Conservation (phyloP, 2,888 invertebrate species). For the Apamea anceps region DNA sequence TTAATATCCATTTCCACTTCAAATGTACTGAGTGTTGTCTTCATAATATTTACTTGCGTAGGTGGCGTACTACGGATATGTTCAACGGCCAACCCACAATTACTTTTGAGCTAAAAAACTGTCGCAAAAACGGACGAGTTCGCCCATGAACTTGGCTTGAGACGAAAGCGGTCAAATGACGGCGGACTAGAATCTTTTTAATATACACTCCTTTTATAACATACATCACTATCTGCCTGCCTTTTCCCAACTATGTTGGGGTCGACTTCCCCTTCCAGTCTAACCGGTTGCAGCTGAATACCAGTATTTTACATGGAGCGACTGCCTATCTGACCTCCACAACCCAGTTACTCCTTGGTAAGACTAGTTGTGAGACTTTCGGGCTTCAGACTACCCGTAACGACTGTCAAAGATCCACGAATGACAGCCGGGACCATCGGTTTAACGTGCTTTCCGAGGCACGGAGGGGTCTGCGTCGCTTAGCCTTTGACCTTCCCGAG, state of each 20-base stretch:
- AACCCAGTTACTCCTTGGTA: neutral
- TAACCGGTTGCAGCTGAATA: neutral
- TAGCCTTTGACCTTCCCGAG: neutral
- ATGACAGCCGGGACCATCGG: neutral
- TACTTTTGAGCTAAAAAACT: slow-evolving; percentile 39
- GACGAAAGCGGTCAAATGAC: slow-evolving; percentile 24
- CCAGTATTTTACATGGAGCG: neutral
- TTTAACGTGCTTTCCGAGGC: neutral
- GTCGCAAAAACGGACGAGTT: slow-evolving; percentile 30
- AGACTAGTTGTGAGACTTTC: neutral
- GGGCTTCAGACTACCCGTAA: neutral
- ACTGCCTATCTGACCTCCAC: neutral
- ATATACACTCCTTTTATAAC: neutral
- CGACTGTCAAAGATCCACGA: neutral
- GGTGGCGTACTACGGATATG: slow-evolving; percentile 26
- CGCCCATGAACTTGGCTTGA: slow-evolving; percentile 51
- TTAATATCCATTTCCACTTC: slow-evolving; percentile 1
- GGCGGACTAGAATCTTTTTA: slow-evolving; percentile 1
- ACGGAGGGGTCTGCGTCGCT: neutral
- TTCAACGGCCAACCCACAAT: slow-evolving; percentile 28
- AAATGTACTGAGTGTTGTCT: slow-evolving; percentile 10
- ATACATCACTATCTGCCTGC: neutral
- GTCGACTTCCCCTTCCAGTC: neutral
- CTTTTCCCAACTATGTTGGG: neutral
- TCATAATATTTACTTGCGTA: slow-evolving; percentile 34